Evolutionary conservation across 2,888 invertebrate genomes (phyloP), one percentile per base, ranked within the genome.

Genomic region (Drosophila borealis): DNA sequence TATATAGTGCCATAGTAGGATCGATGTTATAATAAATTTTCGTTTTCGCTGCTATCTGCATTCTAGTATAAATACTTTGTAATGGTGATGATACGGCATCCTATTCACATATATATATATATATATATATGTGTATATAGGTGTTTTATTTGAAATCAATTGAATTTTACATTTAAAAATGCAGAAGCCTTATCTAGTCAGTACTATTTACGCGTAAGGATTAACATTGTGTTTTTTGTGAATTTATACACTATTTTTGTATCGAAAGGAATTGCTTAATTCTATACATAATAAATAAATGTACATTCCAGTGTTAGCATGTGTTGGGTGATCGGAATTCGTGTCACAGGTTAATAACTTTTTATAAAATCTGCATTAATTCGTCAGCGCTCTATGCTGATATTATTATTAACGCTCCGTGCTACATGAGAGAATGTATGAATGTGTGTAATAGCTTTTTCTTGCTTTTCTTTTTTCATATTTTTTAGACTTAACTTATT

Each of bases 161-260:
- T 65, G n/a, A 48, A 62, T 53, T 70, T 66, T 70, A 81, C 85
- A 81, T 69, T 29, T 84, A 78, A 71, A 85, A 74, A 71, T 88
- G 71, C 68, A 75, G 64, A 82, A 79, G 70, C 80, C 89, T 88
- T 88, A 83, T 75, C 75, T 88, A 80, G 81, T 88, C 86, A 88
- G 89, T 88, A 88, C 89, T 83, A 80, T 81, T 72, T 70, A 76
- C 33, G 37, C 57, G 29, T 62, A 42, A 50, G 34, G 50, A 60
- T 70, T 69, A 72, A 70, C 60, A 68, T 45, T 69, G 49, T 48
- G n/a, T 61, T 60, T 1, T 17, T 17, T 17, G 17, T 49, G 29
- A 29, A 8, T 44, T 55, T 68, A 39, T 51, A 53, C 21, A 17
- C 37, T 55, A 56, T 55, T 45, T 63, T 42, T 25, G 54, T 61